These are phyloP conservation scores for Centrocercus urophasianus DNA, from an alignment of 2,113 vertebrate species.

Conservation along the genomic window DNA sequence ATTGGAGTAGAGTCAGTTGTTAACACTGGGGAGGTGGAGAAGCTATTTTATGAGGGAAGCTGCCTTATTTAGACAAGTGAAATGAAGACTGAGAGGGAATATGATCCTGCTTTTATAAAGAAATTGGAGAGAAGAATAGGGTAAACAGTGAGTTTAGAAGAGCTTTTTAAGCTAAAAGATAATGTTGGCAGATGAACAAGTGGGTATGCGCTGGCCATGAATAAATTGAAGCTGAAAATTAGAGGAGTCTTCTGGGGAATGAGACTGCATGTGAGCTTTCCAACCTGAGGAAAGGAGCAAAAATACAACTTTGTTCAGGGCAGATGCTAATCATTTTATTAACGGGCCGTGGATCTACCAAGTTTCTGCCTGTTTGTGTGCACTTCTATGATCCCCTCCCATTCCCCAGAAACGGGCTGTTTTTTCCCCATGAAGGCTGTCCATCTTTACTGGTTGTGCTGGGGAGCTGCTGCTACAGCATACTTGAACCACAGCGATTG, in stretches of 20 bases:
- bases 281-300: neutral
- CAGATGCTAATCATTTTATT: neutral
- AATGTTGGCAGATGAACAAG: neutral
- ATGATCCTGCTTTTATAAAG: neutral
- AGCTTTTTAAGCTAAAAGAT: neutral
- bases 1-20: neutral
- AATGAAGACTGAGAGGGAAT: neutral
- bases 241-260: neutral
- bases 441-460: neutral
- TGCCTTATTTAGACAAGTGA: neutral
- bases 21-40: neutral
- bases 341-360: neutral
- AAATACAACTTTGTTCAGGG: neutral
- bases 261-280: neutral
- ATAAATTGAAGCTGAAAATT: slow-evolving; percentile 43
- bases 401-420: neutral
- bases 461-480: neutral
- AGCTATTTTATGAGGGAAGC: neutral
- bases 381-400: neutral
- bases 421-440: neutral
- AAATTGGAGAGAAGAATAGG: neutral
- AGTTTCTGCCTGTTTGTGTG: neutral
- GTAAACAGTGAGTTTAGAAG: neutral
- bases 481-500: neutral
- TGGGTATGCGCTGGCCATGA: neutral